phyloP scores from a whole-genome alignment of 30 jellyfish, hydroid and myxozoan species.

The Hydra vulgaris region DNA sequence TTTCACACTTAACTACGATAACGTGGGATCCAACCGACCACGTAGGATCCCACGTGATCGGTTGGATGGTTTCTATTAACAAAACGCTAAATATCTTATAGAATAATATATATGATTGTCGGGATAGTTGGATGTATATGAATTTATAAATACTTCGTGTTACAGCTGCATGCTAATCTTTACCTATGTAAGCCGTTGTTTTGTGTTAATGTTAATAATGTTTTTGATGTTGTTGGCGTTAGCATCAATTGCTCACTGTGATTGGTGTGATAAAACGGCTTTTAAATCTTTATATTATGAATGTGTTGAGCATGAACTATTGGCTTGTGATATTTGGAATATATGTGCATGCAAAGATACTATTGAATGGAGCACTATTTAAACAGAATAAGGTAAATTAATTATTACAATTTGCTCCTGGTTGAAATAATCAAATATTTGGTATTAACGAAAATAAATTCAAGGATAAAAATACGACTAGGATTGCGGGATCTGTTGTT shows the following conservation, averaged over 20 bases:
- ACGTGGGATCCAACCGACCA: background rate
- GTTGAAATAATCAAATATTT: background rate
- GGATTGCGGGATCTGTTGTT: background rate
- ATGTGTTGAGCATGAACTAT: background rate
- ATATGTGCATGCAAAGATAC: background rate
- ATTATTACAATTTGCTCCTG: background rate
- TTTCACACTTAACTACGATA: no score
- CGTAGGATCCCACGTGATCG: background rate
- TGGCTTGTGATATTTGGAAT: background rate
- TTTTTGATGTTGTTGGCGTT: background rate
- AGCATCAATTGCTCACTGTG: background rate
- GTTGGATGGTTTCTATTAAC: background rate
- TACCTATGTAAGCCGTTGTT: background rate
- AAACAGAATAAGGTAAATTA: background rate
- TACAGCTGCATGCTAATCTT: background rate
- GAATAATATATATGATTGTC: background rate
- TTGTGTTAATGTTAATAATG: background rate
- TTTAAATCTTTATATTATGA: background rate
- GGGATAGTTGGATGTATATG: background rate
- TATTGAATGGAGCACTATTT: background rate
- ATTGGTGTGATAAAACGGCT: background rate
- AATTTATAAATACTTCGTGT: background rate
- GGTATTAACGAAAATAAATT: background rate
- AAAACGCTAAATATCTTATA: background rate
- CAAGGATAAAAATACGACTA: background rate